Base-by-base conservation (phyloP, 1,140 invertebrate species). In the Octopus bimaculoides region DNA sequence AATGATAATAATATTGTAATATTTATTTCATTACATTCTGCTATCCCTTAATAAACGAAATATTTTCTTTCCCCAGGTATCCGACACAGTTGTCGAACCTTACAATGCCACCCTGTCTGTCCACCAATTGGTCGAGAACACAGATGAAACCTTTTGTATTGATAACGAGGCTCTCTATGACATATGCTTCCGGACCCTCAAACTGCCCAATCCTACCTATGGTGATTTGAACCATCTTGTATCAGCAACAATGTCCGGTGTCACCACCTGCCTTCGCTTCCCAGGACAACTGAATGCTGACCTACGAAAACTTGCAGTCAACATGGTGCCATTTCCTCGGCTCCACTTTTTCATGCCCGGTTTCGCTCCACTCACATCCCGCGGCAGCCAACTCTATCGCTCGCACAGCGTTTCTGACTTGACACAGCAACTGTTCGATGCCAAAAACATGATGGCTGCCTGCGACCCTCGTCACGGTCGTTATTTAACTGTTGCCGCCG, bases 271-370 rank as follows among this genome's bases (percentile, higher is more conserved):
- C 82, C 90, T 94, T 0, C 89, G 93, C 81, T 94, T 94, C 87
- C 93, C 93, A 14, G 84, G 83, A 80, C 95, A 96, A 87, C 86
- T 96, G 82, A 96, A 96, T 87, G 94, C 95, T 4, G 95, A 96
- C 91, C 89, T 96, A 54, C 90, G 95, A 8, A 96, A 96, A 89
- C 89, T 96, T 54, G 94, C 94, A 7, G 94, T 96, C 41, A 96
- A 96, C 85, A 94, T 94, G 93, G 85, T 86, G 12, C 85, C 81
- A n/a, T 94, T 94, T 87, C 93, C 94, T 54, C 90, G 93, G 17
- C 89, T 95, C 0, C 94, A 95, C 85, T 95, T 95, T 90, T 95
- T 95, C 84, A 94, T 95, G 92, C 94, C 94, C 0, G 94, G 94
- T 12, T 94, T 94, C 85, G 93, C 93, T 4, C 94, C 94, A 0